Percentiles rank a stretch among this genome's conserved stretches.
phyloP scores from a whole-genome alignment of 2,113 vertebrate genomes.

The Lepidothrix coronata region DNA sequence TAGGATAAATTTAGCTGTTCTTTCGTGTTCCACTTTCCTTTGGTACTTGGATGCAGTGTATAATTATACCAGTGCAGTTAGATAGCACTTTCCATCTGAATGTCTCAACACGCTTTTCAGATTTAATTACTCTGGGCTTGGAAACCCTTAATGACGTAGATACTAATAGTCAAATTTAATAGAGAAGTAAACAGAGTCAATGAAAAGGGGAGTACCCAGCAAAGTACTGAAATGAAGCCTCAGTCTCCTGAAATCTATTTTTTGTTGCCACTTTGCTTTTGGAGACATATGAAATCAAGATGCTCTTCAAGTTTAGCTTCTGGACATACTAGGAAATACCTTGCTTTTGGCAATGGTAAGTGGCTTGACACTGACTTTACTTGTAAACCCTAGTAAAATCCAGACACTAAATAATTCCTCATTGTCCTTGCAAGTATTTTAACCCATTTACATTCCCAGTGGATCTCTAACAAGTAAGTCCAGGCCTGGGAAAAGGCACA shows the following conservation, averaged over 20 bases:
- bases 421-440: not conserved
- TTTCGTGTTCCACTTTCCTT: constrained; percentile 39
- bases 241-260: not conserved
- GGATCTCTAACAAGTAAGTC: not conserved
- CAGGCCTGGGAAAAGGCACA: not conserved
- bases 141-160: constrained; percentile 47
- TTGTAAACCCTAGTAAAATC: not conserved
- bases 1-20: constrained; percentile 57
- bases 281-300: not conserved
- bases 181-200: not conserved
- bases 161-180: not conserved
- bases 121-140: constrained; percentile 38
- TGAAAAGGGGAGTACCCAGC: not conserved
- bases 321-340: not conserved
- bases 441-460: not conserved
- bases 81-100: constrained; percentile 12
- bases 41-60: constrained; percentile 26
- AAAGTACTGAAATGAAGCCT: not conserved
- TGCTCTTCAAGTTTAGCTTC: not conserved
- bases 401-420: not conserved
- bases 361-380: not conserved
- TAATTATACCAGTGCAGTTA: constrained; percentile 41
- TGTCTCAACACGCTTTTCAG: constrained; percentile 13
- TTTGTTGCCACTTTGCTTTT: not conserved
- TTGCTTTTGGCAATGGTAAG: not conserved